Evolutionary conservation across 1,140 invertebrate genomes (phyloP).

Genomic region (Vanessa atalanta): DNA sequence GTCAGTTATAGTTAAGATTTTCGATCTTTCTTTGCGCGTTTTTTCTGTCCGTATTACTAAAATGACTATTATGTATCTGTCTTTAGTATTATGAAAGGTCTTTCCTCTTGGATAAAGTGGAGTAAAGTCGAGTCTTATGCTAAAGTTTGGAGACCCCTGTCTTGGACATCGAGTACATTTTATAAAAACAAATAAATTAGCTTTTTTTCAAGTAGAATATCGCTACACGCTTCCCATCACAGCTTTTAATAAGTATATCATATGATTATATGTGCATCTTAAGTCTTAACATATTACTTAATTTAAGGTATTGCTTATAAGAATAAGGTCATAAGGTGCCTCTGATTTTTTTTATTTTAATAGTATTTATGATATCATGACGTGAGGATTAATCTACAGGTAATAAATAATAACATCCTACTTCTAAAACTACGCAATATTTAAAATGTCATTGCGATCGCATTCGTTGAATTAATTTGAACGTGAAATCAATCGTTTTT

Average conservation of each 20-base stretch:
- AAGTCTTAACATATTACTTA: constrained; percentile 9
- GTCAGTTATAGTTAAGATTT: no score
- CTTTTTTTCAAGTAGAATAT: constrained; percentile 6
- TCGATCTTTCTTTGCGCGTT: no score
- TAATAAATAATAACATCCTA: neutral
- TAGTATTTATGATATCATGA: neutral
- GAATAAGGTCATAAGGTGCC: constrained; percentile 21
- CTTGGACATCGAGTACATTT: no score
- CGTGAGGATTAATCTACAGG: neutral
- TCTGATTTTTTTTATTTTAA: neutral
- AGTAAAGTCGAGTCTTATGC: no score
- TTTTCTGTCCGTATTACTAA: no score
- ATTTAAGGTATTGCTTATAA: constrained; percentile 31
- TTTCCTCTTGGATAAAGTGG: no score
- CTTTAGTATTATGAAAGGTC: no score
- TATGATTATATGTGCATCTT: neutral
- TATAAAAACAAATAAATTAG: neutral
- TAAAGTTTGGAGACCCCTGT: no score
- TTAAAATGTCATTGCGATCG: neutral
- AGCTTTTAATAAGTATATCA: constrained; percentile 17
- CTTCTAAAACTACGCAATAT: constrained; percentile 5
- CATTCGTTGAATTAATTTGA: constrained; percentile 2
- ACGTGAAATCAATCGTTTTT: no score
- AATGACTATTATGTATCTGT: no score
- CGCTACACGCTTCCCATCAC: constrained; percentile 25